phyloP scores from a whole-genome alignment of 2,797 vertebrate species.

The Sternotherus odoratus region DNA sequence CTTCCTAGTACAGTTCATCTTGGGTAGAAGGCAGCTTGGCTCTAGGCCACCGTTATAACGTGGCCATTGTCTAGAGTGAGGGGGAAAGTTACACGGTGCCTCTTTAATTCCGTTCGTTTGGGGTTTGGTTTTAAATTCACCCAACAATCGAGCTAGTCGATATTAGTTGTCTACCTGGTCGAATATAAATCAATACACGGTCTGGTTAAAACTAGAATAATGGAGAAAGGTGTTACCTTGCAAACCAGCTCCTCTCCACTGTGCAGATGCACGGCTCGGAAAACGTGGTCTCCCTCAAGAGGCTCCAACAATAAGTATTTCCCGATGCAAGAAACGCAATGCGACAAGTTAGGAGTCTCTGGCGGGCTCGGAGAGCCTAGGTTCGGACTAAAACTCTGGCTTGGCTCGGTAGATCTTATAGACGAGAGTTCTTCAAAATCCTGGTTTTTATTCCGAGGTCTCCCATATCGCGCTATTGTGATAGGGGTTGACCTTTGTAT shows the following conservation, averaged over 20 bases:
- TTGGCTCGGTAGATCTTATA: constrained; percentile 92
- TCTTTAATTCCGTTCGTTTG: background rate
- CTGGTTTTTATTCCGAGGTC: constrained; percentile 98
- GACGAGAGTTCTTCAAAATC: constrained; percentile 97
- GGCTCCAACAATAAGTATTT: constrained; percentile 99
- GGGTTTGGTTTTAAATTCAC: constrained; percentile 42
- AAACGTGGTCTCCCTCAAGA: constrained; percentile 98
- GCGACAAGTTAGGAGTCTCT: constrained; percentile 97
- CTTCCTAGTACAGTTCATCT: constrained; percentile 44
- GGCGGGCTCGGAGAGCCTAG: constrained; percentile 98
- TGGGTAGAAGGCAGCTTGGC: constrained; percentile 45
- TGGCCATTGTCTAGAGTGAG: constrained; percentile 74
- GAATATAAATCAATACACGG: background rate
- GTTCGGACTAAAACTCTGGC: constrained; percentile 97
- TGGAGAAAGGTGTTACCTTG: constrained; percentile 86
- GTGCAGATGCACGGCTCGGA: constrained; percentile 97
- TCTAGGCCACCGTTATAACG: constrained; percentile 62
- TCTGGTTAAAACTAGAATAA: background rate
- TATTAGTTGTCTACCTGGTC: background rate
- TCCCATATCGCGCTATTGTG: constrained; percentile 98
- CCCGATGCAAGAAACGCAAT: constrained; percentile 99
- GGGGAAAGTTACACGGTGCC: constrained; percentile 66
- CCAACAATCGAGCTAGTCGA: background rate
- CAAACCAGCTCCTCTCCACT: constrained; percentile 97
- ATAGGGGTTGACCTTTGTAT: constrained; percentile 99